phyloP scores from a whole-genome alignment of 2,797 vertebrate species.

The Linurgus olivaceus region DNA sequence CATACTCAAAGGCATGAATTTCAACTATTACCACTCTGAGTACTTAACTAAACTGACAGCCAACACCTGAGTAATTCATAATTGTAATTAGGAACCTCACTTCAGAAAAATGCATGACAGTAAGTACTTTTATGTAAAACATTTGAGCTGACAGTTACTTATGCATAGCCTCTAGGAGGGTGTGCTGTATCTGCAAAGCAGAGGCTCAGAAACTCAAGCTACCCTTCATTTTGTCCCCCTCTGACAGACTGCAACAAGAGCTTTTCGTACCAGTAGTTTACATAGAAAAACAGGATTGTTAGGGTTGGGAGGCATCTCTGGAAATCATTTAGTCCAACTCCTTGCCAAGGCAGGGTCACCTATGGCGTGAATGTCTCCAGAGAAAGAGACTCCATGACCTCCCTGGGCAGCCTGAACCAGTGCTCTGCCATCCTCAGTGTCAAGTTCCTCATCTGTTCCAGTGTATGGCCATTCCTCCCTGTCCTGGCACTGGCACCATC shows the following conservation, averaged over 20 bases:
- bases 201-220: background rate
- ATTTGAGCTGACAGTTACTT: background rate
- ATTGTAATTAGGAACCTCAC: background rate
- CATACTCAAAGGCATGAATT: background rate
- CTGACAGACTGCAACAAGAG: background rate
- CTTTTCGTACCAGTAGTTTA: background rate
- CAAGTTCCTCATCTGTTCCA: background rate
- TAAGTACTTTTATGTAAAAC: background rate
- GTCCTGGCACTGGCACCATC: background rate
- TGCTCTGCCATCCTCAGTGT: too few relatives aligned
- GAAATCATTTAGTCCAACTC: background rate
- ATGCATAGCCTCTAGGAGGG: background rate
- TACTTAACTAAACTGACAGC: background rate
- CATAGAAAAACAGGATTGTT: background rate
- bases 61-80: background rate
- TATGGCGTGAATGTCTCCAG: background rate
- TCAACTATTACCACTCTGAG: background rate
- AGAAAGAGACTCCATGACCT: background rate
- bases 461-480: background rate
- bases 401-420: background rate
- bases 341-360: background rate
- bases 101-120: background rate
- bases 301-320: background rate
- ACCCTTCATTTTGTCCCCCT: background rate
- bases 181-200: background rate